Evolutionary conservation across 2,888 invertebrate genomes (phyloP).

Genomic region (Cistogaster globosa): DNA sequence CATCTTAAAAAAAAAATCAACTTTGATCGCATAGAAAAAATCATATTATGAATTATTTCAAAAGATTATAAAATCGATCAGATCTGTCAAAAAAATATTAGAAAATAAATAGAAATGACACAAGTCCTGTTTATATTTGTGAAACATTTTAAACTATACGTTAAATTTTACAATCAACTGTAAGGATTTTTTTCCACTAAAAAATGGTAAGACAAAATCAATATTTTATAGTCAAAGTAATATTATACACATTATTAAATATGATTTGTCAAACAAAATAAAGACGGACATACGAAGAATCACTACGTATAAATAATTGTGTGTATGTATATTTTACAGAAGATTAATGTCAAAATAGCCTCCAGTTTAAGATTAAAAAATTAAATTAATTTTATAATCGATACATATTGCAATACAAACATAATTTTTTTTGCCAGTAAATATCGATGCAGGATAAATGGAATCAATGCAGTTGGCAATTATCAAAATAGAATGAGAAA

Average conservation of each 20-base stretch:
- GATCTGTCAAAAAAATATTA: no score
- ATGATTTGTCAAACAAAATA: background rate
- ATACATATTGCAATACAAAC: slow-evolving; percentile 51
- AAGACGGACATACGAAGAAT: background rate
- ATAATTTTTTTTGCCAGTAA: background rate
- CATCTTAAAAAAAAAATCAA: no score
- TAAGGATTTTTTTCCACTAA: background rate
- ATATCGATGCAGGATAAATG: background rate
- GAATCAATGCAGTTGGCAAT: no score
- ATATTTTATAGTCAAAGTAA: slow-evolving; percentile 3
- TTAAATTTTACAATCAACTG: background rate
- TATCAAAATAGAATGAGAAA: background rate
- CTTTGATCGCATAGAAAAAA: no score
- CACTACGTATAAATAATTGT: background rate
- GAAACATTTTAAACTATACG: background rate
- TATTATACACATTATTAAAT: background rate
- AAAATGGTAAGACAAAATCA: slow-evolving; percentile 15
- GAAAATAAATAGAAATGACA: no score
- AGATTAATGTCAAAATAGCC: slow-evolving; percentile 76
- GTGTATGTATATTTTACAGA: slow-evolving; percentile 51
- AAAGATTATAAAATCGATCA: no score
- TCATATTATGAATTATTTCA: no score
- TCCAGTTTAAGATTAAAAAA: slow-evolving; percentile 74
- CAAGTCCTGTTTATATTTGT: no score
- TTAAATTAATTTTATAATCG: slow-evolving; percentile 70